Evolutionary conservation across 2,797 vertebrate species (phyloP).

Genomic region (Bucorvus abyssinicus): DNA sequence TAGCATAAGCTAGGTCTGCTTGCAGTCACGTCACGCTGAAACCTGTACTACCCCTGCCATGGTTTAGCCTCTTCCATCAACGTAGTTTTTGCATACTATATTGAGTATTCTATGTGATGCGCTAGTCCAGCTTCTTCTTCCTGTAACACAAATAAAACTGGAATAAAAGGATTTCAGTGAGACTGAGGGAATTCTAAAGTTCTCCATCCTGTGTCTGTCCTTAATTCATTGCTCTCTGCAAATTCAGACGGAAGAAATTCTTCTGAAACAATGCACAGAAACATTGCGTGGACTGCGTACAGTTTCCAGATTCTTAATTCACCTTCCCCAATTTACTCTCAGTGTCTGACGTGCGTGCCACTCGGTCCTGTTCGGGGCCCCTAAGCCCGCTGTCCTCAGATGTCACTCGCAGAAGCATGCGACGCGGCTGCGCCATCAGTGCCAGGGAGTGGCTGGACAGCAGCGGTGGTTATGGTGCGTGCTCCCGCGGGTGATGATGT

Average conservation of each 20-base stretch:
- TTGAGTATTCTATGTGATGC: neutral
- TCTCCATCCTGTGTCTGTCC: neutral
- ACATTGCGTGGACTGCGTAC: neutral
- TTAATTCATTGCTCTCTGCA: neutral
- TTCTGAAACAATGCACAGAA: neutral
- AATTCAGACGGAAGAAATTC: neutral
- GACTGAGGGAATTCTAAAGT: neutral
- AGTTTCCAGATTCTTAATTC: neutral
- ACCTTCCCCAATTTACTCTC: neutral
- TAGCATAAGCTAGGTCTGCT: neutral
- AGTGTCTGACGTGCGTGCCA: neutral
- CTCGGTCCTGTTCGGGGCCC: neutral
- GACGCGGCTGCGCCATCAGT: no score
- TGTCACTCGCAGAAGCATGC: neutral
- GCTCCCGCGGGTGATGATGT: neutral
- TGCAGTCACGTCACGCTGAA: neutral
- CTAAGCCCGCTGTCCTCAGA: no score
- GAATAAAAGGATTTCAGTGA: neutral
- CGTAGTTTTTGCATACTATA: neutral
- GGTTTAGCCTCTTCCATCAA: neutral
- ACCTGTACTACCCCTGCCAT: neutral
- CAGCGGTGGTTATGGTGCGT: neutral
- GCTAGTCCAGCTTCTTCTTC: neutral
- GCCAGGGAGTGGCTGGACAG: accelerated
- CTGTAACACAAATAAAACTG: neutral